A percentile compares a stretch with the other conserved stretches of the same genome.
These are phyloP conservation scores for Yponomeuta cagnagella DNA, from an alignment of 2,888 invertebrate genomes.

Conservation along the genomic window DNA sequence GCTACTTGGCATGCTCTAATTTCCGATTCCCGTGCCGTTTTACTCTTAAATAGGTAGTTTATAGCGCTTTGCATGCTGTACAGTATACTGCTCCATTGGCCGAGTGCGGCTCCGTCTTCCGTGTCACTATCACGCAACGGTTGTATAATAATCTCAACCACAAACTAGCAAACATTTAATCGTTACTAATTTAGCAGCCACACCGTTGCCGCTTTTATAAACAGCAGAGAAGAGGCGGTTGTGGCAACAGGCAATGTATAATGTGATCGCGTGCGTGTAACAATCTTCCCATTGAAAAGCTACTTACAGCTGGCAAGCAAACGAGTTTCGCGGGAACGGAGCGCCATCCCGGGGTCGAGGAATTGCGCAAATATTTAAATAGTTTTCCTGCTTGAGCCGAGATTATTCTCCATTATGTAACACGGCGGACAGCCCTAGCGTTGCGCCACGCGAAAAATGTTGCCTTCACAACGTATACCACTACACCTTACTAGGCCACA, in stretches of 20 bases:
- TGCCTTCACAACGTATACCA: neutral
- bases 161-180: conserved; percentile 21
- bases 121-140: conserved; percentile 57
- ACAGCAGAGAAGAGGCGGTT: neutral
- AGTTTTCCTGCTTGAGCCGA: conserved; percentile 48
- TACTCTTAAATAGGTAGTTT: neutral
- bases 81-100: conserved; percentile 57
- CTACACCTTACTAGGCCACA: neutral
- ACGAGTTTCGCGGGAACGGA: conserved; percentile 58
- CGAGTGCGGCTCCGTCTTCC: conserved; percentile 62
- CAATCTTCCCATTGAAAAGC: neutral
- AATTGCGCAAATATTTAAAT: conserved; percentile 63
- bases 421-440: neutral
- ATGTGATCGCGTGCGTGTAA: neutral
- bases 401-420: conserved; percentile 25
- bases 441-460: conserved; percentile 13
- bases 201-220: conserved; percentile 7
- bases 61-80: conserved; percentile 11
- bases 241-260: neutral
- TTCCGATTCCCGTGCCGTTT: neutral
- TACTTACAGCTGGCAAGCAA: conserved; percentile 24
- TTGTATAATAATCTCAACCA: conserved; percentile 48
- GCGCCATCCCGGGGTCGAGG: conserved; percentile 54
- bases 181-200: conserved; percentile 8
- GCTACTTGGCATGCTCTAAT: neutral